A percentile compares a stretch with the other conserved stretches of the same genome.
Evolutionary conservation across 2,797 vertebrate species (phyloP).

Genomic region (Gymnoscopelus braueri): DNA sequence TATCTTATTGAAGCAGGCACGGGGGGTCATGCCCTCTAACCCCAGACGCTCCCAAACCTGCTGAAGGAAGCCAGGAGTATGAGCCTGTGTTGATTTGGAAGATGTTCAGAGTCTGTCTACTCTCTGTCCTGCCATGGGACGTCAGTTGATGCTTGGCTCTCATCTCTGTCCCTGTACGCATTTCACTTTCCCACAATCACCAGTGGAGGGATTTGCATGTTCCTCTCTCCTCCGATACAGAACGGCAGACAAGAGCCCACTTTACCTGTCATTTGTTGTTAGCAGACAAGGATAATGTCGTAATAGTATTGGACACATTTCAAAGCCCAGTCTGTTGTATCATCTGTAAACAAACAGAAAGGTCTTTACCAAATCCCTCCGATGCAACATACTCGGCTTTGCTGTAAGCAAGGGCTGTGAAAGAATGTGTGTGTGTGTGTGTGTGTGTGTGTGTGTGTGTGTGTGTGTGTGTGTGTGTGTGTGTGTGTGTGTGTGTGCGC

Average conservation of each 20-base stretch:
- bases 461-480: neutral
- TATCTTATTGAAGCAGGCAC: no score
- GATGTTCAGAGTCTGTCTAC: conserved; percentile 19
- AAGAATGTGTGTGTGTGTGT: neutral
- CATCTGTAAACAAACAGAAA: conserved; percentile 9
- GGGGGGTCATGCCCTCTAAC: no score
- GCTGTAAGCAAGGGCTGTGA: neutral
- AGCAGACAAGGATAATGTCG: conserved; percentile 19
- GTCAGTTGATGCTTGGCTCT: conserved; percentile 7
- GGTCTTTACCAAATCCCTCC: conserved; percentile 1
- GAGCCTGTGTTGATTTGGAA: conserved; percentile 32
- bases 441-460: neutral
- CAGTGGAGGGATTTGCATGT: neutral
- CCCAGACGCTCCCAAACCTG: no score
- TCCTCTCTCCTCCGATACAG: conserved; percentile 14
- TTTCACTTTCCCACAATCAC: neutral
- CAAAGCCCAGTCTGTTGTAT: conserved; percentile 24
- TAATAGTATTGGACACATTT: neutral
- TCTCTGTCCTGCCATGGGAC: conserved; percentile 13
- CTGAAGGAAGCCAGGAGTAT: no score
- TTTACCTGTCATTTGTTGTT: conserved; percentile 18
- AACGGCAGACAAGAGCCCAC: neutral
- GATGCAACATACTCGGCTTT: conserved; percentile 7
- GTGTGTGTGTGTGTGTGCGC: no score
- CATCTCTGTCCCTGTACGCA: neutral